Evolutionary conservation across 2,797 vertebrate species (phyloP), one percentile per base, ranked within the genome.

Genomic region (Catostomus latipinnis): DNA sequence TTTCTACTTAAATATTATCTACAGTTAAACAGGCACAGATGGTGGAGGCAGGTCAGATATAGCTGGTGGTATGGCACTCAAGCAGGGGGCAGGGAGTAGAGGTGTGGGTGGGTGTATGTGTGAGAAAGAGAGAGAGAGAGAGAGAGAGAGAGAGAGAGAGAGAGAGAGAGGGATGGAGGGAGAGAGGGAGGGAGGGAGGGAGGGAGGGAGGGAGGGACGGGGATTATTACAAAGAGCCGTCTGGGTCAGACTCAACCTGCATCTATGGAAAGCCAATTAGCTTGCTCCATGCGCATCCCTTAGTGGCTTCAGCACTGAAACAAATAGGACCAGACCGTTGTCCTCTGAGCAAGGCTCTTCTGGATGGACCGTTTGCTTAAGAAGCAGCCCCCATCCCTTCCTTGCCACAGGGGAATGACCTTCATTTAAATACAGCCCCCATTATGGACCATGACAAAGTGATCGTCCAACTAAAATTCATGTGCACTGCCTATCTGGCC

Each of bases 201-300:
- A 58, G 52, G 82, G 73, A 73, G 50, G 80, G 56, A 76, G 74
- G 60, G 63, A 45, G 52, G 57, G 66, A 78, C 8, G 54, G 52
- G 78, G 61, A 53, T 63, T 68, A 65, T 84, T 87, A 82, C 81
- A 83, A 75, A 82, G 82, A 84, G 62, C 66, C 13, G 70, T 72
- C 80, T 81, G 71, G 49, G 80, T 81, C 82, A 83, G 61, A 78
- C 66, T 81, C 83, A 84, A 87, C 85, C 48, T 68, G 60, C 82
- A 78, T 71, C 71, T 78, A 80, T 66, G 77, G 81, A 81, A 84
- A 82, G 83, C 85, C 86, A 88, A 88, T 87, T 84, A 87, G 74
- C 74, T 49, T 34, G 11, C 76, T 75, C 49, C 18, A 68, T 60
- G 56, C 74, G 45, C 56, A 81, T 81, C 67, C 68, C 62, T 34